Evolutionary conservation across 2,797 vertebrate genomes (phyloP).

Genomic region (Calcarius lapponicus): DNA sequence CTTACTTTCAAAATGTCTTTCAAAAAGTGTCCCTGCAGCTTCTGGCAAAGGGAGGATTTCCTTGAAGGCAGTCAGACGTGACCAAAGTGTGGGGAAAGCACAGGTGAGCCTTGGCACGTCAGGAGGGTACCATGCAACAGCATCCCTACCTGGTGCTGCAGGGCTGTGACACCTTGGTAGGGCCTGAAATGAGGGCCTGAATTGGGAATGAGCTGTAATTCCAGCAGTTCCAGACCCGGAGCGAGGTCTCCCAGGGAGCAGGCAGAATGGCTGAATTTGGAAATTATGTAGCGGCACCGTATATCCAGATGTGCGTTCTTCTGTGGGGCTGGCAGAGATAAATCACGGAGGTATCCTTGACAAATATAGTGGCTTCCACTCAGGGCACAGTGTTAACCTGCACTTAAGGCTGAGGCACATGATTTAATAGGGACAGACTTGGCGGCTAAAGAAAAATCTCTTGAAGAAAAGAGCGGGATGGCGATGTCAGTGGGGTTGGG

Average conservation of each 20-base stretch:
- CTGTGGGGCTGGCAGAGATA: background rate
- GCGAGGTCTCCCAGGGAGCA: background rate
- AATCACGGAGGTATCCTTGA: slow-evolving; percentile 39
- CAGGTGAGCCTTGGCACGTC: rapidly evolving
- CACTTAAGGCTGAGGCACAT: slow-evolving; percentile 61
- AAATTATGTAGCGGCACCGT: background rate
- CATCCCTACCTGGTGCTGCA: background rate
- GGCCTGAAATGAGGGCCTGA: background rate
- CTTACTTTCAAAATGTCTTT: background rate
- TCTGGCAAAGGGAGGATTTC: background rate
- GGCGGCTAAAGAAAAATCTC: slow-evolving; percentile 43
- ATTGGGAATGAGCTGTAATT: background rate
- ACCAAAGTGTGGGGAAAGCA: background rate
- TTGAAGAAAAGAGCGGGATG: background rate
- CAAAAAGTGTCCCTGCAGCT: background rate
- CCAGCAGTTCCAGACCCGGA: background rate
- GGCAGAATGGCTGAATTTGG: background rate
- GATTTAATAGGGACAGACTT: slow-evolving; percentile 58
- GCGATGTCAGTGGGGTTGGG: background rate
- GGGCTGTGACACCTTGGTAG: rapidly evolving
- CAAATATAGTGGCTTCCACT: slow-evolving; percentile 56
- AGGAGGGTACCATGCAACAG: rapidly evolving
- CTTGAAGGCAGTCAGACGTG: rapidly evolving
- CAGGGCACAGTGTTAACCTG: slow-evolving; percentile 52
- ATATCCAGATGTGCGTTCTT: background rate